Conservation (phyloP, 2,888 invertebrate species). For the Syritta pipiens region DNA sequence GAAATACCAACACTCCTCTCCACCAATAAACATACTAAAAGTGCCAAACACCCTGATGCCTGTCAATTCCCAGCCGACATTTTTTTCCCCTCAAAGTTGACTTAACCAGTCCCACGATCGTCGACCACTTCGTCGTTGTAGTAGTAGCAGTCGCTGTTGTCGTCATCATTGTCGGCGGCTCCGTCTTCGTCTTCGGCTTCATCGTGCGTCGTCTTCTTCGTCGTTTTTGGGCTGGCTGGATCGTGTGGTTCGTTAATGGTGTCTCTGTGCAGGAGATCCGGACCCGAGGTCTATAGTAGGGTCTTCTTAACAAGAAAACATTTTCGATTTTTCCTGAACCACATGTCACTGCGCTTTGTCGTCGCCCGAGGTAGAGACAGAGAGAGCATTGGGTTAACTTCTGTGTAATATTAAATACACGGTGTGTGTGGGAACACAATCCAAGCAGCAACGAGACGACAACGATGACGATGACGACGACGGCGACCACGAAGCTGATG, state of each 20-base stretch:
- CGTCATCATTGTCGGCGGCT: not conserved
- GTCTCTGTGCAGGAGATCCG: too few species aligned
- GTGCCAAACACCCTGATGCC: constrained; percentile 41
- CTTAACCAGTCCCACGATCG: constrained; percentile 65
- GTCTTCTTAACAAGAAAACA: constrained; percentile 44
- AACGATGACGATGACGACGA: not conserved
- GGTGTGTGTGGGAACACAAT: constrained; percentile 54
- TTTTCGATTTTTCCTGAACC: constrained; percentile 62
- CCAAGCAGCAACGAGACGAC: constrained; percentile 5
- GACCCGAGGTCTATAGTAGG: too few species aligned
- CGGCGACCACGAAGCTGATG: not conserved
- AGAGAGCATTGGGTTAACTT: constrained; percentile 50
- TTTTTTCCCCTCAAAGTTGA: constrained; percentile 60
- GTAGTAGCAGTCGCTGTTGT: not conserved
- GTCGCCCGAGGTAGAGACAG: constrained; percentile 41
- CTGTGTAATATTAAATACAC: constrained; percentile 54
- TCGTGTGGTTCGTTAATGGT: too few species aligned
- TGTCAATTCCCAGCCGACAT: constrained; percentile 53
- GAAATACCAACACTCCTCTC: constrained; percentile 45
- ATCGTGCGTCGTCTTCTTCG: constrained; percentile 30
- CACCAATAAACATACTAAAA: constrained; percentile 47
- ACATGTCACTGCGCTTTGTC: constrained; percentile 64
- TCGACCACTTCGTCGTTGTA: not conserved
- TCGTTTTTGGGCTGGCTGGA: constrained; percentile 1
- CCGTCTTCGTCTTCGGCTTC: not conserved